These are phyloP conservation scores for Xiphias gladius DNA, from an alignment of 2,113 vertebrate genomes.

Conservation along the genomic window DNA sequence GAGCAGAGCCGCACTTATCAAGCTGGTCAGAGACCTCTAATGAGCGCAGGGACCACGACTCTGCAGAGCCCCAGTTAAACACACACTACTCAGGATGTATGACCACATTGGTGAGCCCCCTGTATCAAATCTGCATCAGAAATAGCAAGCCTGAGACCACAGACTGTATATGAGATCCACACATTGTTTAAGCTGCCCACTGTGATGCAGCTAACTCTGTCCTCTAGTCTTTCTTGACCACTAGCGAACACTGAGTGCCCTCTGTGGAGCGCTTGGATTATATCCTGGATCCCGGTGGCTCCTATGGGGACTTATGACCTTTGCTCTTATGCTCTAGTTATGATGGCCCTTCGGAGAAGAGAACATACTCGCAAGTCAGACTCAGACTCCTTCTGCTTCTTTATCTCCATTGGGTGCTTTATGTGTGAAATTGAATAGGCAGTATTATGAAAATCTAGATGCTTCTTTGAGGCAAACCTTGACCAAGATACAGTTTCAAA, in stretches of 20 bases:
- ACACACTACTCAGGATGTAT: conserved; percentile 74
- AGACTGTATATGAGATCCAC: conserved; percentile 28
- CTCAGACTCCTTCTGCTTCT: conserved; percentile 23
- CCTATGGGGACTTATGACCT: conserved; percentile 70
- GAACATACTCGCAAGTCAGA: conserved; percentile 51
- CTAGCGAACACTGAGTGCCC: conserved; percentile 48
- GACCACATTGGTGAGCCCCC: conserved; percentile 62
- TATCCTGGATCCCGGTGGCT: conserved; percentile 63
- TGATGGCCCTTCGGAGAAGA: conserved; percentile 67
- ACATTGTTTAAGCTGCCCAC: conserved; percentile 36
- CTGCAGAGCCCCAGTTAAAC: conserved; percentile 80
- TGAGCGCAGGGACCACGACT: conserved; percentile 79
- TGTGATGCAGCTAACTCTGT: conserved; percentile 39
- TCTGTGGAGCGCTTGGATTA: conserved; percentile 68
- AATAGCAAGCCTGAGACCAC: conserved; percentile 55
- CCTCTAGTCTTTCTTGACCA: conserved; percentile 38
- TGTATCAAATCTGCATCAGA: conserved; percentile 73
- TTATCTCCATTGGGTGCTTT: conserved; percentile 30
- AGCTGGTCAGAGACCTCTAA: conserved; percentile 83
- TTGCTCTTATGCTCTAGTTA: conserved; percentile 64
- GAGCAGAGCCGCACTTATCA: conserved; percentile 82
- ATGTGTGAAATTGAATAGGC: conserved; percentile 14
- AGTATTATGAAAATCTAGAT: not conserved
- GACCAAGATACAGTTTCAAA: conserved; percentile 6
- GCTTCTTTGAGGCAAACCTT: conserved; percentile 19